Evolutionary conservation across 2,797 vertebrate species (phyloP).

Genomic region (Lerista edwardsae): DNA sequence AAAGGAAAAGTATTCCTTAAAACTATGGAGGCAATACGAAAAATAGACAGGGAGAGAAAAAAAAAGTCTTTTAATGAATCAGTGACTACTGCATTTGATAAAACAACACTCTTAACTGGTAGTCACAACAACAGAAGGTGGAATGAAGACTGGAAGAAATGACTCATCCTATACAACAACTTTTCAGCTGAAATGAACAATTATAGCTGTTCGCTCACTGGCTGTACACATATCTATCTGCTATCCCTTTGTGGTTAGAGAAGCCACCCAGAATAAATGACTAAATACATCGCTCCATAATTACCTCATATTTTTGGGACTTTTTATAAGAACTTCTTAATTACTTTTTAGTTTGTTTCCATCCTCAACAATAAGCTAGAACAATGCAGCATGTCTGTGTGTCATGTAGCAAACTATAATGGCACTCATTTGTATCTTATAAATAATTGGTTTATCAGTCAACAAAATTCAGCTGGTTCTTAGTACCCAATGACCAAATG

Average conservation of each 20-base stretch:
- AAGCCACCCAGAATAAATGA: constrained; percentile 26
- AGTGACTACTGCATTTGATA: too few species aligned
- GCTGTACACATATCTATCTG: background rate
- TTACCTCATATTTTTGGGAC: background rate
- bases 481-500: constrained; percentile 12
- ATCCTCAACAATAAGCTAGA: background rate
- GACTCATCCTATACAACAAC: background rate
- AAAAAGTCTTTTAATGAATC: too few species aligned
- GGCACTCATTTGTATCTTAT: constrained; percentile 17
- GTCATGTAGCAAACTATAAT: constrained; percentile 32
- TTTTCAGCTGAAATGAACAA: background rate
- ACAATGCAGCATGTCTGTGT: constrained; percentile 22
- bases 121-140: background rate
- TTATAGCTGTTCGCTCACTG: background rate
- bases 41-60: background rate
- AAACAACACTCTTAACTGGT: background rate
- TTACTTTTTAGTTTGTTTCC: background rate
- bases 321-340: constrained; percentile 9
- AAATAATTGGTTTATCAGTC: constrained; percentile 36
- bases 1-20: background rate
- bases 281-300: background rate
- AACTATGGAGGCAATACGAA: background rate
- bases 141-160: background rate
- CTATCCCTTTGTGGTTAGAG: background rate
- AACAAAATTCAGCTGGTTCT: constrained; percentile 13